Percentiles rank a stretch among this genome's conserved stretches.
Evolutionary conservation across 2,888 invertebrate species (phyloP).

Genomic region (Clunio marinus): DNA sequence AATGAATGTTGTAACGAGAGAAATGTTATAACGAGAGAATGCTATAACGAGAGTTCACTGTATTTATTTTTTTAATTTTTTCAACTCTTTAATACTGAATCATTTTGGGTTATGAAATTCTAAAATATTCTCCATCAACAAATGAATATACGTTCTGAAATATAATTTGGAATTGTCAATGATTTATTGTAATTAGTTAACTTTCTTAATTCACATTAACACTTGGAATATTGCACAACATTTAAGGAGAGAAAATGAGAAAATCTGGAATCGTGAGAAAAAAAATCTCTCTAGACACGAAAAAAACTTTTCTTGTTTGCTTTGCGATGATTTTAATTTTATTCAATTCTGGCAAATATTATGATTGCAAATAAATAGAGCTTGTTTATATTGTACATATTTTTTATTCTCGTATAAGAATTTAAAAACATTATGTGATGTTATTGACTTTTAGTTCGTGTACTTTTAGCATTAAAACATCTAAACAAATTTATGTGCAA

Average conservation of each 20-base stretch:
- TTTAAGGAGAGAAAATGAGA: neutral
- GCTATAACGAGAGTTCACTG: no score
- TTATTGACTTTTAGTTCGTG: slow-evolving; percentile 26
- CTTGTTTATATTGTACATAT: slow-evolving; percentile 23
- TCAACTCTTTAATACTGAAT: no score
- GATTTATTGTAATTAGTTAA: no score
- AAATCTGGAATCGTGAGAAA: neutral
- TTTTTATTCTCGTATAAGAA: neutral
- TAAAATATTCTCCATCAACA: no score
- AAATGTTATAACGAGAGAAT: no score
- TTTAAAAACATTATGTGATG: neutral
- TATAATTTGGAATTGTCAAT: no score
- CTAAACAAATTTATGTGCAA: slow-evolving; percentile 34
- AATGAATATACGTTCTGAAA: no score
- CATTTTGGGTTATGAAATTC: no score
- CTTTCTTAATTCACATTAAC: no score
- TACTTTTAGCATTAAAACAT: slow-evolving; percentile 28
- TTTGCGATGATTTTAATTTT: slow-evolving; percentile 35
- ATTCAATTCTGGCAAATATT: slow-evolving; percentile 35
- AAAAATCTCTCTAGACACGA: neutral
- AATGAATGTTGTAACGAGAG: no score
- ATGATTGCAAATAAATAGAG: slow-evolving; percentile 33
- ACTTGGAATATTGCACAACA: neutral
- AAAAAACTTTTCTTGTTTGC: slow-evolving; percentile 15
- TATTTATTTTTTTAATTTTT: no score